Evolutionary conservation across 2,113 vertebrate species (phyloP).

Genomic region (Gymnobelideus leadbeateri): DNA sequence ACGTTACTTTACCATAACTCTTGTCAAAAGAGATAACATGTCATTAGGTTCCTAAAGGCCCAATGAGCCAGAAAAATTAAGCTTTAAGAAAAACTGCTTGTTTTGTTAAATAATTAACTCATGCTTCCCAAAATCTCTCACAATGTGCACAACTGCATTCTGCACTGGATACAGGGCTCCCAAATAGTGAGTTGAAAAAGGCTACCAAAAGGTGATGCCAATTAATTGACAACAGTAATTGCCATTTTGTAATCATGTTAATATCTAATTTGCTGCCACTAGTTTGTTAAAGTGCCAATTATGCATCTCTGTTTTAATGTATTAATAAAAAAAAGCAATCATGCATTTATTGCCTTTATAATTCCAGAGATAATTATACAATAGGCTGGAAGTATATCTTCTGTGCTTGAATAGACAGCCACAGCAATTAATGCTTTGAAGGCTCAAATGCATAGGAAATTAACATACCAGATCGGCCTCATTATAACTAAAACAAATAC

Average conservation of each 20-base stretch:
- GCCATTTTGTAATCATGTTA: conserved; percentile 79
- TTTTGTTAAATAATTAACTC: conserved; percentile 78
- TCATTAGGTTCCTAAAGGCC: conserved; percentile 66
- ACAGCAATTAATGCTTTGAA: conserved; percentile 68
- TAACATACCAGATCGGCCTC: conserved; percentile 69
- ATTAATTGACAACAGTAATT: conserved; percentile 80
- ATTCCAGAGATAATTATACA: conserved; percentile 81
- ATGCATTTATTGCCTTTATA: conserved; percentile 80
- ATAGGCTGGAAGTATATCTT: conserved; percentile 76
- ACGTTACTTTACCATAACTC: conserved; percentile 67
- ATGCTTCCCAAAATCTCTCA: conserved; percentile 51
- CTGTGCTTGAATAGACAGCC: conserved; percentile 56
- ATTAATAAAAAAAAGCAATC: conserved; percentile 81
- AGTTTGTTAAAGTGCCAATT: conserved; percentile 80
- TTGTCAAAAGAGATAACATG: conserved; percentile 51
- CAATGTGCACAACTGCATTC: conserved; percentile 58
- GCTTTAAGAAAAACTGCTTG: conserved; percentile 50
- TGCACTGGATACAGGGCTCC: conserved; percentile 52
- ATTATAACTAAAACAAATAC: conserved; percentile 73
- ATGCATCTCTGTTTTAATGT: conserved; percentile 72
- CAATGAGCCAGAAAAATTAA: conserved; percentile 57
- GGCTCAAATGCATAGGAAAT: conserved; percentile 71
- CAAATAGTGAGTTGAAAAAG: conserved; percentile 55
- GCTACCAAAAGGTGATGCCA: conserved; percentile 76
- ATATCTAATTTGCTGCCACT: conserved; percentile 80